Base-by-base conservation (phyloP, 2,113 vertebrate genomes). In the Suncus etruscus region DNA sequence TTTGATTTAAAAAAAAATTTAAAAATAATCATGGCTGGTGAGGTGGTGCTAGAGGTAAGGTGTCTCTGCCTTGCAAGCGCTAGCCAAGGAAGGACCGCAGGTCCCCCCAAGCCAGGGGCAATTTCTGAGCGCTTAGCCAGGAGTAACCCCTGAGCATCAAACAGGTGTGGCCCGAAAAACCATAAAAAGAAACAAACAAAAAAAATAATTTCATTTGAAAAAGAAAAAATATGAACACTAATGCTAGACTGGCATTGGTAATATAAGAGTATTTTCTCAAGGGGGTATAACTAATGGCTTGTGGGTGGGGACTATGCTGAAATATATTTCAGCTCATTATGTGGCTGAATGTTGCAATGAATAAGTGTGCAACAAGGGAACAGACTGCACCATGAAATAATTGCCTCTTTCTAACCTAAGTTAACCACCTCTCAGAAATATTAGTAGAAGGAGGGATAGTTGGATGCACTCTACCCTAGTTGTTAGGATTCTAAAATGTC, bases 191-290 rank as follows among this genome's bases (percentile, higher is more conserved):
- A n/a, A n/a, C n/a, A n/a, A n/a, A n/a, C n/a, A n/a, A n/a, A n/a
- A n/a, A n/a, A n/a, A n/a, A n/a, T n/a, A n/a, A n/a, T 72, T 94
- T 91, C 29, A 69, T 79, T 22, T 86, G 61, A 89, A 87, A 87
- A 92, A 32, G 11, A 45, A 87, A 86, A 63, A 73, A 24, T 2
- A 63, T 82, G 58, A 18, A 11, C n/a, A 83, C 27, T 22, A 73
- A 70, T 83, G 76, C 80, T 92, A 76, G 84, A 90, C 83, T 88
- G 15, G 72, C 51, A 77, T 3, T 68, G 10, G 32, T 24, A 81
- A 70, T 85, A 79, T 65, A 39, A 83, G 65, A 77, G 32, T 6
- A 22, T 82, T 76, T 10, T 10, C 22, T 61, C 61, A 50, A 80
- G 39, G 84, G 48, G n/a, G 15, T 32, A 84, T 15, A 45, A 74